A percentile compares a stretch with the other conserved stretches of the same genome.
Conservation (phyloP, 2,888 invertebrate genomes). For the Copidosoma aretas region DNA sequence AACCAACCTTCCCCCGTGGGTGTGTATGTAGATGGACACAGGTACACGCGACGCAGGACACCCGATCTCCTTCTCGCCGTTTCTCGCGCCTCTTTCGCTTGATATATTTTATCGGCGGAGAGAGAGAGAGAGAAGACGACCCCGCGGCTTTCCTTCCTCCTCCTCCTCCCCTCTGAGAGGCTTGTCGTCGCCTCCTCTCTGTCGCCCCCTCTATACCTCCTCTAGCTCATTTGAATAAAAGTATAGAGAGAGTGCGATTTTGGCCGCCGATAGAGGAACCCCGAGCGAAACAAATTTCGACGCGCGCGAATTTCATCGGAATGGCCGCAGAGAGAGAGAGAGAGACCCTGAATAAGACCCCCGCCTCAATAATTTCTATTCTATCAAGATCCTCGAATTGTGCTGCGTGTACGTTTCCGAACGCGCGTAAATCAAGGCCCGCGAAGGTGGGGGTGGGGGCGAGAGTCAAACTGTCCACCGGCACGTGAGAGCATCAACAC, state of each 20-base stretch:
- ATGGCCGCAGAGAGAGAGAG: too few relatives aligned
- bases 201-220: conserved; percentile 1
- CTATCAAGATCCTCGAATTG: conserved; percentile 34
- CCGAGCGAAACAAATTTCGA: conserved; percentile 22
- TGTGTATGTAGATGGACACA: neutral
- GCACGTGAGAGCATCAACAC: neutral
- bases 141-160: too few relatives aligned
- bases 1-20: neutral
- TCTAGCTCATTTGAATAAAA: conserved; percentile 38
- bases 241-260: conserved; percentile 13
- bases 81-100: conserved; percentile 39
- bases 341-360: too few relatives aligned
- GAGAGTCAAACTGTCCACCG: neutral
- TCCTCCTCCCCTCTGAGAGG: neutral
- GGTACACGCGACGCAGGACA: conserved; percentile 13
- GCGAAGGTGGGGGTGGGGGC: neutral
- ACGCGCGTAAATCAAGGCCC: conserved; percentile 23
- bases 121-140: too few relatives aligned
- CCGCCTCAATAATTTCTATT: conserved; percentile 30
- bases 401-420: neutral
- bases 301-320: conserved; percentile 25
- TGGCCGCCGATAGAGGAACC: conserved; percentile 13
- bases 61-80: conserved; percentile 42
- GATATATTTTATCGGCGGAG: neutral
- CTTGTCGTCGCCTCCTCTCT: conserved; percentile 29